Conservation (phyloP, 2,797 vertebrate genomes). For the Pipistrellus pygmaeus region DNA sequence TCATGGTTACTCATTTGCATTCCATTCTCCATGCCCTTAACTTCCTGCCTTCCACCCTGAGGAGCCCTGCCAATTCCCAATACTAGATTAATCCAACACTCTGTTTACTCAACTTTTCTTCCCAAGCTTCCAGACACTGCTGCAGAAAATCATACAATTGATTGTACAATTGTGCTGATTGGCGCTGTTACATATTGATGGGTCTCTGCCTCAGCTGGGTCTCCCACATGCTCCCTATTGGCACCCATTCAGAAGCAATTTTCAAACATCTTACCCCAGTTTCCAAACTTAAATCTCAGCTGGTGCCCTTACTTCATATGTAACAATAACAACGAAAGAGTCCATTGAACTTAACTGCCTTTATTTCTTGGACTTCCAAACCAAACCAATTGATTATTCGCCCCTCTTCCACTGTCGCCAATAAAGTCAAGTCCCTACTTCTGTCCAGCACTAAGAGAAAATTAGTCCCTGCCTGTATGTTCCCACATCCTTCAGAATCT, state of each 20-base stretch:
- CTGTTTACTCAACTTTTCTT: slow-evolving; percentile 44
- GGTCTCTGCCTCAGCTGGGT: not conserved
- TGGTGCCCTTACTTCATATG: not conserved
- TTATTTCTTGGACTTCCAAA: not conserved
- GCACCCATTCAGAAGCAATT: not conserved
- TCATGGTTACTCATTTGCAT: not conserved
- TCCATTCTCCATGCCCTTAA: not conserved
- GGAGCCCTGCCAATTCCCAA: not conserved
- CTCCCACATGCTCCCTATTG: not conserved
- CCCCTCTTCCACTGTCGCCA: not conserved
- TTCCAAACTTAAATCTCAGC: slow-evolving; percentile 1
- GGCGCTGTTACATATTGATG: not conserved
- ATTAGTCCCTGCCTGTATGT: not conserved
- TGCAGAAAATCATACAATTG: not conserved
- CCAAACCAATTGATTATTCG: not conserved
- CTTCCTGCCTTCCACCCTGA: not conserved
- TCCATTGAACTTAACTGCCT: not conserved
- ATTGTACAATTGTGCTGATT: not conserved
- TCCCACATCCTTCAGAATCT: not conserved
- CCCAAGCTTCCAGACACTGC: not conserved
- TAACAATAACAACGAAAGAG: not conserved
- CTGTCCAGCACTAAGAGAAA: too few species aligned
- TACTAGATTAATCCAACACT: not conserved
- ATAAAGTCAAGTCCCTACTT: not conserved
- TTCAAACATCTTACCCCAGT: not conserved